Percentiles rank a stretch among this genome's conserved stretches.
These are phyloP conservation scores for Drosophila nebulosa DNA, from an alignment of 1,140 invertebrate genomes.

Conservation along the genomic window DNA sequence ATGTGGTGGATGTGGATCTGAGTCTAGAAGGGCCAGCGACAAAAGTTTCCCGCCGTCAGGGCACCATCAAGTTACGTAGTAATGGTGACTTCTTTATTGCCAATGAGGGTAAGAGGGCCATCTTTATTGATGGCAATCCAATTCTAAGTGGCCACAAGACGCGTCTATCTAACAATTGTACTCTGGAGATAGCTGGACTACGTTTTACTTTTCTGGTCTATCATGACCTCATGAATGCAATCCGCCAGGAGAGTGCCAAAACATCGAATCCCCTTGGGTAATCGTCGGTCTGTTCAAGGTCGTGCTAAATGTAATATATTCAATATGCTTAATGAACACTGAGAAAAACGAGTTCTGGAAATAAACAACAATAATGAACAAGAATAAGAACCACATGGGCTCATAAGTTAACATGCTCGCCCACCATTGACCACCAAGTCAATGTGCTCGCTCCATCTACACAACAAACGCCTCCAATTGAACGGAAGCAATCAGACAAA, in stretches of 20 bases:
- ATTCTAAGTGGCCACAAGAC: conserved; percentile 92
- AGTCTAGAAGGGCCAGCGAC: conserved; percentile 93
- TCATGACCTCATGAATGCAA: conserved; percentile 93
- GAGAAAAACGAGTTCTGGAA: conserved; percentile 46
- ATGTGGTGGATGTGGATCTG: conserved; percentile 96
- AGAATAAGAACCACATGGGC: conserved; percentile 24
- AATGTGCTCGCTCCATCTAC: conserved; percentile 22
- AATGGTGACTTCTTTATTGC: conserved; percentile 97
- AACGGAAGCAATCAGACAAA: conserved; percentile 47
- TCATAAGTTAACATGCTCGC: conserved; percentile 20
- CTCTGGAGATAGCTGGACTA: conserved; percentile 95
- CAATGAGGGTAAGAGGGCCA: conserved; percentile 96
- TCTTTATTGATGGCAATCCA: conserved; percentile 96
- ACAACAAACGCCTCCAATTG: conserved; percentile 51
- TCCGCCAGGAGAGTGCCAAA: conserved; percentile 91
- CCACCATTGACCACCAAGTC: conserved; percentile 27
- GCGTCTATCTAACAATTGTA: conserved; percentile 94
- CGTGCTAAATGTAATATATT: conserved; percentile 28
- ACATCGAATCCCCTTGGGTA: conserved; percentile 82
- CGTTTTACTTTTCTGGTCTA: conserved; percentile 96
- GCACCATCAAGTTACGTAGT: conserved; percentile 93
- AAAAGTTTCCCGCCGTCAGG: conserved; percentile 93
- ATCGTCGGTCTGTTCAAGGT: conserved; percentile 8
- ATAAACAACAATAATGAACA: conserved; percentile 36
- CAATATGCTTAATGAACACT: conserved; percentile 39